A percentile compares a stretch with the other conserved stretches of the same genome.
phyloP scores from a whole-genome alignment of 2,797 vertebrate species.

The Knipowitschia caucasica region DNA sequence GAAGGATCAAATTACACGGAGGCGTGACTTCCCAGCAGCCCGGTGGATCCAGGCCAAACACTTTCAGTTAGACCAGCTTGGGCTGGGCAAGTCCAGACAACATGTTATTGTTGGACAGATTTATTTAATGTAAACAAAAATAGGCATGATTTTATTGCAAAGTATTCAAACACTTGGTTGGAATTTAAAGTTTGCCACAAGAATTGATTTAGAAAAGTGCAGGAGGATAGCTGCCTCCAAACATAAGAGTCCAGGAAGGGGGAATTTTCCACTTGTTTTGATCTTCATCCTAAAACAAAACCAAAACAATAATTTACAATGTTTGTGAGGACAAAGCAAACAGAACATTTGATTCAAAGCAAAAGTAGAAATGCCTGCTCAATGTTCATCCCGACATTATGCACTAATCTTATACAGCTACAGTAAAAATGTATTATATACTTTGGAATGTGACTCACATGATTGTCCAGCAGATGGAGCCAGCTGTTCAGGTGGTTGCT shows the following conservation, averaged over 20 bases:
- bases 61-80: conserved; percentile 45
- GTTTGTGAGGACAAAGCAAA: too few species aligned
- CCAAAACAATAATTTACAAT: conserved; percentile 10
- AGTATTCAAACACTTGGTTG: background rate
- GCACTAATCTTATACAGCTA: background rate
- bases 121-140: too few species aligned
- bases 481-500: conserved; percentile 88
- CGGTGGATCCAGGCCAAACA: conserved; percentile 52
- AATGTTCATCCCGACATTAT: too few species aligned
- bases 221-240: conserved; percentile 89
- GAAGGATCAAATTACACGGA: conserved; percentile 53
- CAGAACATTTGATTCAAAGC: too few species aligned
- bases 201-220: conserved; percentile 82
- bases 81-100: background rate
- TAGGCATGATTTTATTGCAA: background rate
- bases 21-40: conserved; percentile 58
- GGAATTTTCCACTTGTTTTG: conserved; percentile 85
- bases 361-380: too few species aligned
- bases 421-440: background rate
- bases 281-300: conserved; percentile 50
- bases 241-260: conserved; percentile 89
- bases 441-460: conserved; percentile 73
- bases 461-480: conserved; percentile 83
- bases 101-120: background rate
- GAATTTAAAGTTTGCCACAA: background rate